phyloP scores from a whole-genome alignment of 2,888 invertebrate genomes.

The Stenichneumon culpator region DNA sequence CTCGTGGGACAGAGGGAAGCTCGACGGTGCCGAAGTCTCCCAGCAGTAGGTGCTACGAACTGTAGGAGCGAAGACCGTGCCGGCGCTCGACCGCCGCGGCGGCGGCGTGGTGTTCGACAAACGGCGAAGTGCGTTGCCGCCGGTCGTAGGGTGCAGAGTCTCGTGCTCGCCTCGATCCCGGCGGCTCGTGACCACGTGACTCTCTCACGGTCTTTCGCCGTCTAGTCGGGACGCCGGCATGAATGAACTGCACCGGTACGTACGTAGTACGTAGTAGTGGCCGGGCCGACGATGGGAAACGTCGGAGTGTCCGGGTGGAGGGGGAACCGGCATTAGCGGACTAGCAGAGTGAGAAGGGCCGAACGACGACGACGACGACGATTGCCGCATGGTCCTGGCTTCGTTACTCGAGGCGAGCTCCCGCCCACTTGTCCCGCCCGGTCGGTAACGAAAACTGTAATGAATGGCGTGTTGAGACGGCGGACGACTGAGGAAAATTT shows the following conservation, averaged over 20 bases:
- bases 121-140: constrained; percentile 61
- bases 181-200: constrained; percentile 64
- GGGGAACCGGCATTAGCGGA: constrained; percentile 14
- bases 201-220: constrained; percentile 13
- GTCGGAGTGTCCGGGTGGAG: constrained; percentile 7
- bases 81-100: constrained; percentile 39
- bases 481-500: too few relatives aligned
- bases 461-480: too few relatives aligned
- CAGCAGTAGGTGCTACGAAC: constrained; percentile 65
- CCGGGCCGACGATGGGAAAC: constrained; percentile 19
- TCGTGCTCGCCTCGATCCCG: constrained; percentile 50
- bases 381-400: not conserved
- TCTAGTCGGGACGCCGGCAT: constrained; percentile 65
- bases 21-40: constrained; percentile 39
- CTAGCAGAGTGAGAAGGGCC: not conserved
- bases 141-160: constrained; percentile 54
- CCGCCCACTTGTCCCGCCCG: too few relatives aligned
- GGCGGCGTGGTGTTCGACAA: constrained; percentile 38
- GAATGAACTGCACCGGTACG: constrained; percentile 66
- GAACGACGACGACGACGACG: constrained; percentile 15
- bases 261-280: constrained; percentile 32
- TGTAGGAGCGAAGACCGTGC: constrained; percentile 64
- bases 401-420: not conserved
- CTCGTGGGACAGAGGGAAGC: constrained; percentile 26
- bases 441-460: too few relatives aligned